Evolutionary conservation across 2,113 vertebrate species (phyloP).

Genomic region (Brachionichthys hirsutus): DNA sequence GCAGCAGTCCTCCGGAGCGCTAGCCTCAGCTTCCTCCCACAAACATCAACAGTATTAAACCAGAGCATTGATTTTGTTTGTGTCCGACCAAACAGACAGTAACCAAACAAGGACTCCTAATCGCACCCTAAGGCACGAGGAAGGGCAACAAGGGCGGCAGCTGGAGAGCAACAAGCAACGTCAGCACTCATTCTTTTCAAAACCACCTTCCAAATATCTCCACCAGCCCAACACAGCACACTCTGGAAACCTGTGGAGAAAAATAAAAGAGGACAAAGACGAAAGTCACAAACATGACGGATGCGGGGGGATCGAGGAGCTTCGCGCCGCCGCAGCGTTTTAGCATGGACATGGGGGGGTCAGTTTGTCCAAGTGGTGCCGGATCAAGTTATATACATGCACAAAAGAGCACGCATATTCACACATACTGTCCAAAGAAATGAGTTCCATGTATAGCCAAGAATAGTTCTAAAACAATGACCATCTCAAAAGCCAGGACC

Average conservation of each 20-base stretch:
- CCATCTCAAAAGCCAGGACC: conserved; percentile 45
- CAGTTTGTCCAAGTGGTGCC: conserved; percentile 6
- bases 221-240: conserved; percentile 58
- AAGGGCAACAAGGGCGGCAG: conserved; percentile 7
- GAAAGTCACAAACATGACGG: conserved; percentile 35
- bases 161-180: conserved; percentile 57
- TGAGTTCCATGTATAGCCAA: conserved; percentile 52
- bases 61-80: conserved; percentile 36
- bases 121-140: conserved; percentile 33
- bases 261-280: conserved; percentile 37
- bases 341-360: neutral
- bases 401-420: conserved; percentile 7
- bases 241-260: conserved; percentile 65
- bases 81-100: conserved; percentile 41
- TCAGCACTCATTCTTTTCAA: conserved; percentile 71
- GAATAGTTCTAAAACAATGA: conserved; percentile 69
- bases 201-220: conserved; percentile 68
- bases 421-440: conserved; percentile 36
- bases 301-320: neutral
- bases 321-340: conserved; percentile 3
- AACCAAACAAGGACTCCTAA: conserved; percentile 40
- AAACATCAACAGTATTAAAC: conserved; percentile 38
- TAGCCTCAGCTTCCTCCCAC: conserved; percentile 43
- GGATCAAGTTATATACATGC: conserved; percentile 21
- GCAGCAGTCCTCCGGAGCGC: conserved; percentile 25